Base-by-base conservation (phyloP, 1,140 invertebrate species). In the Sycophila sp. region DNA sequence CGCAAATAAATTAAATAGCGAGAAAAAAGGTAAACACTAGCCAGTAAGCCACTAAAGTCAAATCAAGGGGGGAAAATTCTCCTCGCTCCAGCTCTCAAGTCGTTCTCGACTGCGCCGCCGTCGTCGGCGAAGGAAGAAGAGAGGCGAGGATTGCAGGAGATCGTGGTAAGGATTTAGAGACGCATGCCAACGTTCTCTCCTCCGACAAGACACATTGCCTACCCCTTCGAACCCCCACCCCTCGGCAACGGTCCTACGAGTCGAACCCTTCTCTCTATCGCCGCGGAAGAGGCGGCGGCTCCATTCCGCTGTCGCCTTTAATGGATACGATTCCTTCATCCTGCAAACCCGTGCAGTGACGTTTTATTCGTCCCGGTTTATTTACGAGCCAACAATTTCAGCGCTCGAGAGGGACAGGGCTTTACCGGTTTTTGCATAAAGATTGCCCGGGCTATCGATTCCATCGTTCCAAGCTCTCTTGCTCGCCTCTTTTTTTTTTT, bases 151-250 rank as follows among this genome's bases (percentile, higher is more conserved):
- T 65, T 71, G 62, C 17, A 30, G 30, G 22, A 67, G 69, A 63
- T 76, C 73, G 73, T 73, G 67, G 66, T 65, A 55, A 74, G 68
- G 73, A 74, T 76, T 76, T 74, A 71, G 71, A 73, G 66, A 72
- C 55, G 72, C 69, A 66, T 66, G 65, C 56, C 63, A 56, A 71
- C 15, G n/a, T 63, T 49, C 40, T 49, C 60, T 36, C 38, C 51
- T 38, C 13, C 55, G 59, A 68, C 59, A 74, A 71, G 69, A 74
- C 65, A 51, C 69, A 74, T 74, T 65, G 45, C 64, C 51, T 58
- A 32, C 47, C 47, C 51, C 17, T n/a, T n/a, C n/a, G 53, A 30
- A 42, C 28, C n/a, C 51, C 17, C n/a, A 32, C 45, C 28, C 11
- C 30, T 47, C 26, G 36, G 11, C 34, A 40, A 58, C 24, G 51